A percentile compares a stretch with the other conserved stretches of the same genome.
phyloP scores from a whole-genome alignment of 2,797 vertebrate species.

The Alcedo atthis region DNA sequence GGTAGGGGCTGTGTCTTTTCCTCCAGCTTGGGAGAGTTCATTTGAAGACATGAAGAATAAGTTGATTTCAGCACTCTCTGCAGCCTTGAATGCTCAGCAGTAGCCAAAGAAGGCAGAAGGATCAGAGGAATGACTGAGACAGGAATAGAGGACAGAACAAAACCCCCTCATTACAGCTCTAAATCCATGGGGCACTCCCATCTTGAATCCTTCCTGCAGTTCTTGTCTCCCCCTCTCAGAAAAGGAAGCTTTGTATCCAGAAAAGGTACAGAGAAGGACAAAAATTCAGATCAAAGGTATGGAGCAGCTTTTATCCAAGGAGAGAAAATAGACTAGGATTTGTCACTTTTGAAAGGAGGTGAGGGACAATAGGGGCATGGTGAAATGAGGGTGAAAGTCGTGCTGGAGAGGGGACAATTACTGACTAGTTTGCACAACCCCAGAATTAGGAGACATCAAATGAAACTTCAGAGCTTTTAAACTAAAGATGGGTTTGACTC shows the following conservation, averaged over 20 bases:
- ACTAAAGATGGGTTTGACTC: not conserved
- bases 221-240: slow-evolving; percentile 1
- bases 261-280: slow-evolving; percentile 6
- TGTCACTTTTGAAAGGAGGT: slow-evolving; percentile 25
- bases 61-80: not conserved
- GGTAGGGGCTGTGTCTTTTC: not conserved
- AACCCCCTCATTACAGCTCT: slow-evolving; percentile 1
- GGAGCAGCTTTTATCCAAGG: slow-evolving; percentile 32
- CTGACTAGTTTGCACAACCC: not conserved
- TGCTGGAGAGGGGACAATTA: not conserved
- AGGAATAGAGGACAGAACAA: slow-evolving; percentile 46
- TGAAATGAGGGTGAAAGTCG: not conserved
- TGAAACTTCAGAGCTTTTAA: not conserved
- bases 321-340: slow-evolving; percentile 17
- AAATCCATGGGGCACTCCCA: not conserved
- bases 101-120: not conserved
- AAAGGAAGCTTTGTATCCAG: not conserved
- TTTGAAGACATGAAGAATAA: slow-evolving; percentile 26
- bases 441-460: not conserved
- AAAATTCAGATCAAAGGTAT: slow-evolving; percentile 36
- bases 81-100: not conserved
- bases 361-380: not conserved
- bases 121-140: slow-evolving; percentile 40
- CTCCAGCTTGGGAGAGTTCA: not conserved
- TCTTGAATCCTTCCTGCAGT: not conserved